Evolutionary conservation across 2,113 vertebrate species (phyloP), one percentile per base, ranked within the genome.

Genomic region (Leucosticte australis): DNA sequence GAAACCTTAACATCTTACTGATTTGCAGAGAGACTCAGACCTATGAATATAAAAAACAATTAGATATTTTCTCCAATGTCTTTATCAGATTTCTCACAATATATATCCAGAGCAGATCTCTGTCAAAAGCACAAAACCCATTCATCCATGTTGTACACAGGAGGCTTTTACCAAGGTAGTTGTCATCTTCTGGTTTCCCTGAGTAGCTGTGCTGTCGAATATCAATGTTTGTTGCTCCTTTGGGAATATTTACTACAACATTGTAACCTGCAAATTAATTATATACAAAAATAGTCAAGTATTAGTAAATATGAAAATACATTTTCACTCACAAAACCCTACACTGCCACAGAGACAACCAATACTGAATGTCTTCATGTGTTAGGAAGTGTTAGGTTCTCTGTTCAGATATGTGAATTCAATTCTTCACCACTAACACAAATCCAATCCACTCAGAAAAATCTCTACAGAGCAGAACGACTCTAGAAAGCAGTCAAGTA

Each of bases 161-260:
- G 30, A 96, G 80, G 64, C 42, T 96, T 98, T 98, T 98, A 99
- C 99, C 99, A 91, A 99, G 98, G 97, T 99, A 99, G 97, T 98
- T 99, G 98, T 99, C 99, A 96, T 99, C 99, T 95, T 99, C 99
- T 87, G 99, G 98, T 89, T 98, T 99, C 91, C 99, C 99, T 79
- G 99, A 99, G 97, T 99, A 99, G 98, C 99, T 99, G 97, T 99
- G 98, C 96, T 99, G 99, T 81, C 68, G 98, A 97, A 99, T 97
- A 83, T 99, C 99, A 92, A 99, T 98, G 95, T 99, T 99, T 86
- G 99, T 99, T 87, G 99, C 99, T 97, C 99, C 99, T n/a, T 97
- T 97, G 53, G 99, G 99, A 97, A 99, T 99, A 91, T 98, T 98
- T 76, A 99, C 98, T 83, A 99, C 97, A 14, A 98, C 96, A 85